These are phyloP conservation scores for Anabas testudineus DNA, from an alignment of 2,797 vertebrate species.

Conservation along the genomic window DNA sequence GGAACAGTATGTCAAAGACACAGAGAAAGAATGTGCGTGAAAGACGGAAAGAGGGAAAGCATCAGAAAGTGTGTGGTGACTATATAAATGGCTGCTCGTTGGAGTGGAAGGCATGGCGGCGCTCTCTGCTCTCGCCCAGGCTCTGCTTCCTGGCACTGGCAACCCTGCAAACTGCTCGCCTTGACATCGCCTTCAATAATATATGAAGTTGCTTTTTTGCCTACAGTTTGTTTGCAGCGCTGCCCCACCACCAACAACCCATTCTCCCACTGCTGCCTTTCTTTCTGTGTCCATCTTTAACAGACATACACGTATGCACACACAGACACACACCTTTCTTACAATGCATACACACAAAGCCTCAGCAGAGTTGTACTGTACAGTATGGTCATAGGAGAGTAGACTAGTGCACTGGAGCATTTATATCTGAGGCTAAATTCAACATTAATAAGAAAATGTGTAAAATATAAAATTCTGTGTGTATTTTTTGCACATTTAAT, in stretches of 20 bases:
- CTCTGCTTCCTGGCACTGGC: conserved; percentile 84
- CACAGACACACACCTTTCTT: conserved; percentile 26
- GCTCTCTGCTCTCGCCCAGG: conserved; percentile 81
- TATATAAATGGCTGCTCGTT: conserved; percentile 89
- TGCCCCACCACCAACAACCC: conserved; percentile 32
- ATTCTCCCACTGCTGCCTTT: conserved; percentile 41
- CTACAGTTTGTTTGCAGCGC: conserved; percentile 85
- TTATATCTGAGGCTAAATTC: neutral
- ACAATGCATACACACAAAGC: conserved; percentile 26
- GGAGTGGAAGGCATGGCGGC: conserved; percentile 89
- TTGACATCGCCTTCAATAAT: conserved; percentile 89
- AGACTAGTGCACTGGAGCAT: neutral
- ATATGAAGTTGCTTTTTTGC: conserved; percentile 89
- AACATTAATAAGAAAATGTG: neutral
- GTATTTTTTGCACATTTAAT: conserved; percentile 6
- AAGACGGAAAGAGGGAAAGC: conserved; percentile 44
- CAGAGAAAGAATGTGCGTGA: conserved; percentile 18
- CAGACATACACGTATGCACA: conserved; percentile 5
- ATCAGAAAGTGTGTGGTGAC: conserved; percentile 68
- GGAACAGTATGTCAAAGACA: neutral
- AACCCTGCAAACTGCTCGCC: conserved; percentile 86
- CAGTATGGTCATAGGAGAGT: conserved; percentile 52
- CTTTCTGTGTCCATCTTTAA: conserved; percentile 6
- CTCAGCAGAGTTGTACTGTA: conserved; percentile 8
- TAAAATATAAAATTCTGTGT: neutral